Percentiles rank a stretch among this genome's conserved stretches.
phyloP scores from a whole-genome alignment of 2,888 invertebrate genomes.

The Scelioninae gen. 1 region DNA sequence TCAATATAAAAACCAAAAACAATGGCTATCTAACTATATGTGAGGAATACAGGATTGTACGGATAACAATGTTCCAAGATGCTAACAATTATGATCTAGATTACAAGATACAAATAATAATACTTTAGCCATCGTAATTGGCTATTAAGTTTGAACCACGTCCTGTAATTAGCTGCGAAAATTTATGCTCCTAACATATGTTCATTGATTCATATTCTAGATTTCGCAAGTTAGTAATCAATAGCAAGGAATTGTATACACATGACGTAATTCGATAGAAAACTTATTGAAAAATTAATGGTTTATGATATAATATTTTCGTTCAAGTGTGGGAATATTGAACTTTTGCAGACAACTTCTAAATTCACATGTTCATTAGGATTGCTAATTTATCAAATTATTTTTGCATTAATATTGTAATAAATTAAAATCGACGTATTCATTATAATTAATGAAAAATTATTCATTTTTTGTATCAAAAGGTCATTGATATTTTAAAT shows the following conservation, averaged over 20 bases:
- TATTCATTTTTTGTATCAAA: no score
- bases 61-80: slow-evolving; percentile 24
- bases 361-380: no score
- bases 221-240: background rate
- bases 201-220: slow-evolving; percentile 10
- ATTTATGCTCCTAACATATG: slow-evolving; percentile 28
- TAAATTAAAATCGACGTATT: no score
- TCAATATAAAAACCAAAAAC: slow-evolving; percentile 32
- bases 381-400: no score
- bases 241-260: background rate
- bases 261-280: background rate
- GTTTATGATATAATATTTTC: no score
- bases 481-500: no score
- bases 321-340: no score
- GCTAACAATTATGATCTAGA: slow-evolving; percentile 19
- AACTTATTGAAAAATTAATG: no score
- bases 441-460: no score
- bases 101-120: slow-evolving; percentile 47
- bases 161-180: slow-evolving; percentile 38
- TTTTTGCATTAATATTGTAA: no score
- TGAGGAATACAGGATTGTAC: background rate
- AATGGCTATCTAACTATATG: slow-evolving; percentile 24
- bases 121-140: slow-evolving; percentile 29
- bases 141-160: slow-evolving; percentile 40
- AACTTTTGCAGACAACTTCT: no score